These are phyloP conservation scores for Caretta caretta DNA, from an alignment of 2,113 vertebrate species.

Conservation along the genomic window DNA sequence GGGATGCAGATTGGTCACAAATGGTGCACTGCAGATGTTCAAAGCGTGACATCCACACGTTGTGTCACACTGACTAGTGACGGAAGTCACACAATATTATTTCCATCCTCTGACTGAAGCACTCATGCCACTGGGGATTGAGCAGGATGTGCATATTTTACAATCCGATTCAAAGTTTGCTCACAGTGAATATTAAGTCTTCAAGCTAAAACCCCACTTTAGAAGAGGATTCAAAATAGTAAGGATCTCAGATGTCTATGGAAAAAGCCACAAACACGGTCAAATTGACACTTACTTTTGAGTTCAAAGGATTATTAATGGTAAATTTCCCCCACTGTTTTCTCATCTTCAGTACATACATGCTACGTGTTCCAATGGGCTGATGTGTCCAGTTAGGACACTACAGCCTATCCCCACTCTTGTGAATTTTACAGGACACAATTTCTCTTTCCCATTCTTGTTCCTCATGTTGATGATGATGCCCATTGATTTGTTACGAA, in stretches of 20 bases:
- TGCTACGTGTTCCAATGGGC: background rate
- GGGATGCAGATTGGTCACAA: background rate
- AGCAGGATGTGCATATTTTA: background rate
- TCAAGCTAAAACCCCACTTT: background rate
- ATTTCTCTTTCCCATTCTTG: background rate
- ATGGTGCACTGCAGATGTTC: fast-evolving
- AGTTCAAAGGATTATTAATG: background rate
- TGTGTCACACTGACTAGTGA: background rate
- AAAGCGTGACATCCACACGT: fast-evolving
- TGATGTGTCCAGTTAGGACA: background rate
- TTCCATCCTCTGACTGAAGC: background rate
- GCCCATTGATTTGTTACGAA: background rate
- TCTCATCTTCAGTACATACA: fast-evolving
- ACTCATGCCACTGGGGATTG: background rate
- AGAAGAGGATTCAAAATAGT: background rate
- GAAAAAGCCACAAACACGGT: fast-evolving
- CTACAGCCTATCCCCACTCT: background rate
- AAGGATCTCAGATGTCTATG: background rate
- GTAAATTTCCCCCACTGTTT: background rate
- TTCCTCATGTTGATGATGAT: background rate
- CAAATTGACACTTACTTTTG: background rate
- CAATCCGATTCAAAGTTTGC: background rate
- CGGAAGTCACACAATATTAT: fast-evolving
- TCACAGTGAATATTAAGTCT: fast-evolving
- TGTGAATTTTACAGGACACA: fast-evolving